These are phyloP conservation scores for Conopomorpha cramerella DNA, from an alignment of 1,140 invertebrate species.

Conservation along the genomic window DNA sequence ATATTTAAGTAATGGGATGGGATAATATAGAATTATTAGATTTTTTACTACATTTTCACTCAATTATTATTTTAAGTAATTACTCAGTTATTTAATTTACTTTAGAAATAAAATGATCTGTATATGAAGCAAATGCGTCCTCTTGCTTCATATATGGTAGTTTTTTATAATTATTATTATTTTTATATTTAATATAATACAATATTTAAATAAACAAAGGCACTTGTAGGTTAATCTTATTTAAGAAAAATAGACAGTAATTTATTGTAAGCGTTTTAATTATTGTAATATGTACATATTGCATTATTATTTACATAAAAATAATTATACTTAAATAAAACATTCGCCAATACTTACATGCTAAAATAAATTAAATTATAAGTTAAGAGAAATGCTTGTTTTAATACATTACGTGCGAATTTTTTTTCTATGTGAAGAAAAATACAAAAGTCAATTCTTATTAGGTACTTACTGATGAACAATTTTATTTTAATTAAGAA, in stretches of 20 bases:
- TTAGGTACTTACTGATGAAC: too few relatives aligned
- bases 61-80: slow-evolving; percentile 9
- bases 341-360: too few relatives aligned
- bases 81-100: slow-evolving; percentile 8
- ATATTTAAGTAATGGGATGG: too few relatives aligned
- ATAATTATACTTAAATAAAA: too few relatives aligned
- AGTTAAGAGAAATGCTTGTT: too few relatives aligned
- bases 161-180: slow-evolving; percentile 1
- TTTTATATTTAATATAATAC: not conserved
- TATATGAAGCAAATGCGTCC: slow-evolving; percentile 45
- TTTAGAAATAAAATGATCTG: slow-evolving; percentile 10
- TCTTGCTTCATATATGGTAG: slow-evolving; percentile 36
- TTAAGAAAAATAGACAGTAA: not conserved
- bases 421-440: not conserved
- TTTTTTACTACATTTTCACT: slow-evolving; percentile 45
- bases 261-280: slow-evolving; percentile 1
- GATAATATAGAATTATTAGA: too few relatives aligned
- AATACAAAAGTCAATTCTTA: not conserved
- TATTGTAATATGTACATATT: slow-evolving; percentile 24
- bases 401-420: too few relatives aligned
- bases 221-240: too few relatives aligned
- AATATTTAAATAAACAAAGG: slow-evolving; percentile 1
- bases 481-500: too few relatives aligned
- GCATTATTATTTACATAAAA: slow-evolving; percentile 2
- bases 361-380: too few relatives aligned